phyloP scores from a whole-genome alignment of 2,888 invertebrate species.

The Drosophila fulvimacula region DNA sequence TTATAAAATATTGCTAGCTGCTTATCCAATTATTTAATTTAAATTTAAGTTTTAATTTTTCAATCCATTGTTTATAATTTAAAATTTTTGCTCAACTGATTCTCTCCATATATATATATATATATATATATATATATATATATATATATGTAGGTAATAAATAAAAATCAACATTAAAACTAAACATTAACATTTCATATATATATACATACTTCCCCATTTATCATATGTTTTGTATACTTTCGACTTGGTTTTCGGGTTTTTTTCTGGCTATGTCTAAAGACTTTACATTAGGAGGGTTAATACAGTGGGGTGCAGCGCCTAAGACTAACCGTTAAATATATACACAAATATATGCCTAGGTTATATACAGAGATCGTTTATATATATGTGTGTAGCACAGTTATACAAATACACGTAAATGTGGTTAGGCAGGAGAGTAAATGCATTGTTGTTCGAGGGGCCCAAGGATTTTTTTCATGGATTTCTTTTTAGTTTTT shows the following conservation, averaged over 20 bases:
- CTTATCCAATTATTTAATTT: neutral
- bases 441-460: conserved; percentile 11
- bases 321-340: conserved; percentile 32
- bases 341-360: conserved; percentile 45
- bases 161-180: neutral
- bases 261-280: conserved; percentile 5
- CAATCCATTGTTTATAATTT: neutral
- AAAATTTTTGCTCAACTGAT: conserved; percentile 3
- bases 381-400: conserved; percentile 19
- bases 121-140: no score
- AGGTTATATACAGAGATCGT: conserved; percentile 53
- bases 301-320: conserved; percentile 36
- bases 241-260: conserved; percentile 3
- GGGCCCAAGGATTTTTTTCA: conserved; percentile 9
- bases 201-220: conserved; percentile 15
- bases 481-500: neutral
- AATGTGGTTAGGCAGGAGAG: conserved; percentile 51
- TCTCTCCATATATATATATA: neutral
- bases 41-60: neutral
- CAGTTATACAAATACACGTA: conserved; percentile 49
- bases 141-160: neutral
- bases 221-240: neutral
- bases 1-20: no score
- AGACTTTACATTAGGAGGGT: conserved; percentile 29
- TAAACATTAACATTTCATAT: neutral